Evolutionary conservation across 2,888 invertebrate species (phyloP), one percentile per base, ranked within the genome.

Genomic region (Ophonus ardosiacus): DNA sequence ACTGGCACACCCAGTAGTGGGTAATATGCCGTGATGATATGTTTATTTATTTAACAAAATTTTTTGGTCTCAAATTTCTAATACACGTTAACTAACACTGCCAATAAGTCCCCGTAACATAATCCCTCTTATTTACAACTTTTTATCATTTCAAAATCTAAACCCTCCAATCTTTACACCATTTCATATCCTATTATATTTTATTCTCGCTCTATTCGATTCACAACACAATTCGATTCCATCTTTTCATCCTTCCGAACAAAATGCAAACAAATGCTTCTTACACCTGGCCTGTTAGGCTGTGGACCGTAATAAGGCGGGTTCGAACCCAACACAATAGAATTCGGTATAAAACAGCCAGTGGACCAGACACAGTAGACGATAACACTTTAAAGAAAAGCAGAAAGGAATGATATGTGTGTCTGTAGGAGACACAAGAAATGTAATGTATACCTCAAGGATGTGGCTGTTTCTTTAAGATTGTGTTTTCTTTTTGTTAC

Each of bases 381-480:
- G 59, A 17, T 17, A 59, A 8, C 7, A 59, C 1, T 18, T 15
- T 13, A 59, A 18, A 59, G 17, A 17, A 18, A 59, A 18, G 18
- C 4, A 6, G 8, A 15, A 18, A 59, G 8, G 7, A 59, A 15
- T 7, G n/a, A 8, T 2, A 8, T 59, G 59, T 8, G 8, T 17
- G 59, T 18, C 18, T 59, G n/a, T 59, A 8, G 8, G 6, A 59
- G 59, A 59, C 59, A 59, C 59, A 17, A 59, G 59, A 59, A 59
- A 18, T 59, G 68, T 68, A 68, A 68, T 68, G 68, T 68, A 68
- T 15, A 68, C 68, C 15, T 68, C 24, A 65, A 24, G 68, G 68
- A 68, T 68, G 68, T 31, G 68, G 68, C 24, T 68, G 24, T 68
- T 68, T 38, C 31, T 68, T 21, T 65, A 17, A 13, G 65, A 65